A percentile compares a stretch with the other conserved stretches of the same genome.
Evolutionary conservation across 2,888 invertebrate species (phyloP).

Genomic region (Zhengitettix transpicula): DNA sequence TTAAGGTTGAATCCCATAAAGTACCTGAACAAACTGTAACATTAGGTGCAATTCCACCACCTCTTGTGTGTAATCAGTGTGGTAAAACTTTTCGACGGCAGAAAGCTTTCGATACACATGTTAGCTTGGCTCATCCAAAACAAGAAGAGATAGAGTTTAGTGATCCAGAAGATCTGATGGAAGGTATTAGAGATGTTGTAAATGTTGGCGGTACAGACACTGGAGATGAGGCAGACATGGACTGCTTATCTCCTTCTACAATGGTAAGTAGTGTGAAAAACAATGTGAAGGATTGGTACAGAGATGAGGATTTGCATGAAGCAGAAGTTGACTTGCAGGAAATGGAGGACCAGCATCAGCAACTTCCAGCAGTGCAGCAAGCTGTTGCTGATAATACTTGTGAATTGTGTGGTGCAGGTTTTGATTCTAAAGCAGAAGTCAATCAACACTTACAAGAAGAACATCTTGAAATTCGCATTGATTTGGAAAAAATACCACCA

Average conservation of each 20-base stretch:
- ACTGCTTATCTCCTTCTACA: slow-evolving; percentile 21
- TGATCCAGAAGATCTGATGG: slow-evolving; percentile 74
- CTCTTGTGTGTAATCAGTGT: slow-evolving; percentile 27
- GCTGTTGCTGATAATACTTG: slow-evolving; percentile 15
- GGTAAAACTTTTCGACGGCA: slow-evolving; percentile 44
- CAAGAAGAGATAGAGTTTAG: slow-evolving; percentile 57
- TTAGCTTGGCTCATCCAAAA: slow-evolving; percentile 37
- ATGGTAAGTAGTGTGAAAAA: slow-evolving; percentile 7
- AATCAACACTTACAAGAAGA: slow-evolving; percentile 15
- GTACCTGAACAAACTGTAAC: neutral
- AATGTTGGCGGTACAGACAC: slow-evolving; percentile 32
- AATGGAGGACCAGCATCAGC: slow-evolving; percentile 19
- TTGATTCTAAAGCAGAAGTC: slow-evolving; percentile 15
- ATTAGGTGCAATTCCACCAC: slow-evolving; percentile 12
- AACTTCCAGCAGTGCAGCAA: slow-evolving; percentile 5
- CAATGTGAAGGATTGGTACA: slow-evolving; percentile 19
- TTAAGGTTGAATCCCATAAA: slow-evolving; percentile 7
- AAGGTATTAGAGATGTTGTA: slow-evolving; percentile 64
- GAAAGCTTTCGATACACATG: slow-evolving; percentile 43
- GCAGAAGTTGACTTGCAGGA: slow-evolving; percentile 29
- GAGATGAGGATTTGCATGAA: slow-evolving; percentile 28
- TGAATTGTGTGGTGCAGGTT: slow-evolving; percentile 20
- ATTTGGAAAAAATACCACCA: neutral
- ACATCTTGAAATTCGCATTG: slow-evolving; percentile 13
- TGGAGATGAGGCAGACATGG: slow-evolving; percentile 26